phyloP scores from a whole-genome alignment of 2,888 invertebrate species.

The Scrobipalpa costella region DNA sequence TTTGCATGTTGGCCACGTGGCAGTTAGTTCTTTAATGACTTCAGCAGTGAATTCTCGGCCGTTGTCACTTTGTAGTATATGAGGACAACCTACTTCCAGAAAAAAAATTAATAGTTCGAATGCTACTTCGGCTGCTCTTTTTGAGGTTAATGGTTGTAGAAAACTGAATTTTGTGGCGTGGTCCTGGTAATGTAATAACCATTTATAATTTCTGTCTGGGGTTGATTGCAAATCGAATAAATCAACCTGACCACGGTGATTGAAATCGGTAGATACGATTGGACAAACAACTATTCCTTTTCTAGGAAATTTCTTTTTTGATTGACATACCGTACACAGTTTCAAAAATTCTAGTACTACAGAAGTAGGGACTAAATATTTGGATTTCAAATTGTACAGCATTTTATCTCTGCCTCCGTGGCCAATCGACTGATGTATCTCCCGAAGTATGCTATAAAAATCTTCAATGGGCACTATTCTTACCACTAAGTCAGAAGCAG shows the following conservation, averaged over 20 bases:
- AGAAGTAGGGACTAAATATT: conserved; percentile 19
- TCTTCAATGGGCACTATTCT: no score
- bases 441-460: conserved; percentile 23
- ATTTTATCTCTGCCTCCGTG: conserved; percentile 35
- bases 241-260: conserved; percentile 10
- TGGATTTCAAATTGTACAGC: conserved; percentile 30
- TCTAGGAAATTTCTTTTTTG: neutral
- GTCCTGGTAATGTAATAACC: conserved; percentile 15
- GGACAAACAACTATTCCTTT: conserved; percentile 7
- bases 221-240: conserved; percentile 1
- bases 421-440: conserved; percentile 31
- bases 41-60: conserved; percentile 18
- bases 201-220: conserved; percentile 12
- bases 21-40: neutral
- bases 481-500: no score
- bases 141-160: conserved; percentile 22
- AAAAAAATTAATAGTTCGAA: conserved; percentile 22
- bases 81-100: conserved; percentile 24
- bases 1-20: conserved; percentile 23
- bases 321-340: conserved; percentile 10
- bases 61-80: conserved; percentile 24
- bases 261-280: neutral
- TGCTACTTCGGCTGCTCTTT: conserved; percentile 24
- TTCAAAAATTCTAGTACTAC: conserved; percentile 32
- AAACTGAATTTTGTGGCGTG: conserved; percentile 18